Percentiles rank a stretch among this genome's conserved stretches.
Evolutionary conservation across 2,113 vertebrate species (phyloP).

Genomic region (Garra rufa): DNA sequence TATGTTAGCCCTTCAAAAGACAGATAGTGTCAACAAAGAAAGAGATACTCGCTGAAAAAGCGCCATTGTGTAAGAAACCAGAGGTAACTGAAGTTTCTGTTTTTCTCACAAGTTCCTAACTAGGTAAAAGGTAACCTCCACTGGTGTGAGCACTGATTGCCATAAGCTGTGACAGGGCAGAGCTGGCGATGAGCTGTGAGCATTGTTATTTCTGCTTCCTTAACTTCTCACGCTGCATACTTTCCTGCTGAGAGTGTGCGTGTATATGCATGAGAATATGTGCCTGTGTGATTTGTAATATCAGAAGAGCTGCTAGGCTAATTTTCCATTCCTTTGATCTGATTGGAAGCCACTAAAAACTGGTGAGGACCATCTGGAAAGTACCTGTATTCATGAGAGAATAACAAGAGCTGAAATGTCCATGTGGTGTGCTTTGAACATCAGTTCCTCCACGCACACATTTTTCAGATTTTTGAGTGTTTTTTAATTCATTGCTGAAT

Average conservation of each 20-base stretch:
- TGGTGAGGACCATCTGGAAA: conserved; percentile 48
- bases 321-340: conserved; percentile 49
- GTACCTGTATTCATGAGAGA: conserved; percentile 1
- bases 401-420: conserved; percentile 15
- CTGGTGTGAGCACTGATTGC: not conserved
- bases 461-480: not conserved
- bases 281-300: conserved; percentile 39
- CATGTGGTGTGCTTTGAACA: conserved; percentile 20
- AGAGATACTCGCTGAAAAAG: not conserved
- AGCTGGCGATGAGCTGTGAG: not conserved
- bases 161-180: not conserved
- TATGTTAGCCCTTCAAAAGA: conserved; percentile 29
- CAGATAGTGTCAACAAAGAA: conserved; percentile 10
- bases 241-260: not conserved
- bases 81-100: conserved; percentile 1
- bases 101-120: not conserved
- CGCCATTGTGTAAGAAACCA: not conserved
- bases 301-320: conserved; percentile 24
- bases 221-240: not conserved
- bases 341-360: not conserved
- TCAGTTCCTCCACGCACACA: not conserved
- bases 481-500: not conserved
- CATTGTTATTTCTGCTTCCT: not conserved
- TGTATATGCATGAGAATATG: conserved; percentile 31
- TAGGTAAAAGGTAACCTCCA: conserved; percentile 29